A percentile compares a stretch with the other conserved stretches of the same genome.
phyloP scores from a whole-genome alignment of 1,140 invertebrate genomes.

The Dreissena rostriformis region DNA sequence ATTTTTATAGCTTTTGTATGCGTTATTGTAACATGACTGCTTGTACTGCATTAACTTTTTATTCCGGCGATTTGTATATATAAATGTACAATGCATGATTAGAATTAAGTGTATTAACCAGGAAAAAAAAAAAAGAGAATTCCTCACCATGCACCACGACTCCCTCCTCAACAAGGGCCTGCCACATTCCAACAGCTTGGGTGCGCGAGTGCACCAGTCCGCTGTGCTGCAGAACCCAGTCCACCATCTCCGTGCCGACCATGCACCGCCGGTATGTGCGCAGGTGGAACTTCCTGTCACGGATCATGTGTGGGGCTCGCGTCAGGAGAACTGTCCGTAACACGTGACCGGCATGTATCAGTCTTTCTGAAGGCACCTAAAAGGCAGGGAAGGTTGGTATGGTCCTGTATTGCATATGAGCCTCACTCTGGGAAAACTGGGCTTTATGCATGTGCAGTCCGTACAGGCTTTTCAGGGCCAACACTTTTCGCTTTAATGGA shows the following conservation, averaged over 20 bases:
- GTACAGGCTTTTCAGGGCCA: too few species aligned
- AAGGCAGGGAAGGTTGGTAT: slow-evolving; percentile 11
- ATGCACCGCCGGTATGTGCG: slow-evolving; percentile 83
- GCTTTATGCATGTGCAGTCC: too few species aligned
- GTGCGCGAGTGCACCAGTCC: slow-evolving; percentile 84
- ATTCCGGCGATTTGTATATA: too few species aligned
- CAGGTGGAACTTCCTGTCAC: slow-evolving; percentile 84
- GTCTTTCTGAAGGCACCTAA: slow-evolving; percentile 84
- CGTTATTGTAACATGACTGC: too few species aligned
- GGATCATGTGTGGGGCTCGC: slow-evolving; percentile 85
- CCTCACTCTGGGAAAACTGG: too few species aligned
- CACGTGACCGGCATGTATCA: slow-evolving; percentile 87
- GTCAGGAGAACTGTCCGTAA: slow-evolving; percentile 87
- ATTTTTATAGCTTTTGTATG: too few species aligned
- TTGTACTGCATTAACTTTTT: too few species aligned
- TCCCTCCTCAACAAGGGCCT: slow-evolving; percentile 91
- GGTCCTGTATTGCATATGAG: not conserved
- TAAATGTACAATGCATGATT: too few species aligned
- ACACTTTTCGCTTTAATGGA: too few species aligned
- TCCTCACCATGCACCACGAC: slow-evolving; percentile 90
- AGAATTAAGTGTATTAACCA: too few species aligned
- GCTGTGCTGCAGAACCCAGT: slow-evolving; percentile 86
- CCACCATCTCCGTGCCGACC: slow-evolving; percentile 88
- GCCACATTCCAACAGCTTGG: slow-evolving; percentile 92
- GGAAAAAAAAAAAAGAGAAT: slow-evolving; percentile 7